Base-by-base conservation (phyloP, 2,888 invertebrate genomes). In the Pristionchus fissidentatus region DNA sequence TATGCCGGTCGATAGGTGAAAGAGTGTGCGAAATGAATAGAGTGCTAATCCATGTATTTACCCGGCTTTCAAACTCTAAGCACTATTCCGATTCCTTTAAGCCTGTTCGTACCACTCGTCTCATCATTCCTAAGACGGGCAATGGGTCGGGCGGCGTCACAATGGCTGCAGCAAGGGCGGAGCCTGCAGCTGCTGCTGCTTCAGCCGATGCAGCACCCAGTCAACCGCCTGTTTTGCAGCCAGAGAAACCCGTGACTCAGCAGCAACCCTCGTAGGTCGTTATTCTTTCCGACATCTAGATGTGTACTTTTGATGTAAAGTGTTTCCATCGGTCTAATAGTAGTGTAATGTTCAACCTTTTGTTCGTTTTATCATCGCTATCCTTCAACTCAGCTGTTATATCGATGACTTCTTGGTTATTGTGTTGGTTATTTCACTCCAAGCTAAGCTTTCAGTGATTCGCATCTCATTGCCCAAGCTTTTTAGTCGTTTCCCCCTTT, bases 401-500 rank as follows among this genome's bases (percentile, higher is more conserved):
- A 35, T 66, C 66, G 29, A 62, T 62, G 62, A 22, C 38, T 66
- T 66, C 66, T 66, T 38, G 66, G n/a, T 38, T 41, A 29, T n/a
- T 62, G 8, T 66, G n/a, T 66, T 38, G 19, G 66, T 66, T 66
- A 32, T 22, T 66, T 26, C 35, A 62, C 62, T 19, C n/a, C 66
- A 22, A n/a, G n/a, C n/a, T n/a, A n/a, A n/a, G 41, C 66, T 62
- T 62, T 57, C 62, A 2, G 3, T 62, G 29, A n/a, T 0, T 1
- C 38, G 5, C 38, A 4, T n/a, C 38, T 66, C 66, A 66, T 66
- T 38, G 5, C n/a, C 22, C 38, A n/a, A 66, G 66, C 66, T 35
- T 66, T 66, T 19, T 66, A 66, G 66, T 66, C 66, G 66, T 66
- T 66, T 38, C 38, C 66, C 38, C 38, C 66, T 66, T 19, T 66